These are phyloP conservation scores for Nipponacmea schrenckii DNA, from an alignment of 2,888 invertebrate genomes.

Conservation along the genomic window DNA sequence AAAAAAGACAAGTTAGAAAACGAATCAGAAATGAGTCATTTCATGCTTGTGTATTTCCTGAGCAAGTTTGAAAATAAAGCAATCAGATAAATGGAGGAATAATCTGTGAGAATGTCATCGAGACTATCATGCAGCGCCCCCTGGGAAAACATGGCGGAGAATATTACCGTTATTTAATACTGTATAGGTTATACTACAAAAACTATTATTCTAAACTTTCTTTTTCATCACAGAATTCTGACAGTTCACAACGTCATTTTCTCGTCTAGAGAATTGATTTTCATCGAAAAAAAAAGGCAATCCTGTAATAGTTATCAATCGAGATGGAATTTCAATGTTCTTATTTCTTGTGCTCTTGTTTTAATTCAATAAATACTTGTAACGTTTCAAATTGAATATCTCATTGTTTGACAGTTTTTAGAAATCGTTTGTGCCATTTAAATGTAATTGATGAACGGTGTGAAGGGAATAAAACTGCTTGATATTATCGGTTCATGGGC, in stretches of 20 bases:
- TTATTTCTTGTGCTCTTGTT: background rate
- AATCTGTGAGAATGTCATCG: slow-evolving; percentile 7
- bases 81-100: slow-evolving; percentile 8
- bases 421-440: background rate
- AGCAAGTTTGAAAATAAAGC: slow-evolving; percentile 9
- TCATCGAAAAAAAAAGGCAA: background rate
- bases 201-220: slow-evolving; percentile 8
- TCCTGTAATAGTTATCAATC: background rate
- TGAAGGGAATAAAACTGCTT: too few species aligned
- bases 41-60: slow-evolving; percentile 9
- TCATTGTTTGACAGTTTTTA: slow-evolving; percentile 1
- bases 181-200: slow-evolving; percentile 7
- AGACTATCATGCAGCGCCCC: background rate
- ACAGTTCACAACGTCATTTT: background rate
- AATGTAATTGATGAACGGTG: too few species aligned
- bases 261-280: slow-evolving; percentile 2
- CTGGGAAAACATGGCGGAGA: background rate
- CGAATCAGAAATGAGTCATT: slow-evolving; percentile 6
- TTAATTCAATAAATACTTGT: slow-evolving; percentile 5
- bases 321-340: slow-evolving; percentile 6
- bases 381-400: background rate
- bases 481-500: too few species aligned
- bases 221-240: slow-evolving; percentile 2
- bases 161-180: slow-evolving; percentile 8
- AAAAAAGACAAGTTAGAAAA: slow-evolving; percentile 2